Conservation (phyloP, 2,888 invertebrate genomes). For the Hoplodrina blanda region DNA sequence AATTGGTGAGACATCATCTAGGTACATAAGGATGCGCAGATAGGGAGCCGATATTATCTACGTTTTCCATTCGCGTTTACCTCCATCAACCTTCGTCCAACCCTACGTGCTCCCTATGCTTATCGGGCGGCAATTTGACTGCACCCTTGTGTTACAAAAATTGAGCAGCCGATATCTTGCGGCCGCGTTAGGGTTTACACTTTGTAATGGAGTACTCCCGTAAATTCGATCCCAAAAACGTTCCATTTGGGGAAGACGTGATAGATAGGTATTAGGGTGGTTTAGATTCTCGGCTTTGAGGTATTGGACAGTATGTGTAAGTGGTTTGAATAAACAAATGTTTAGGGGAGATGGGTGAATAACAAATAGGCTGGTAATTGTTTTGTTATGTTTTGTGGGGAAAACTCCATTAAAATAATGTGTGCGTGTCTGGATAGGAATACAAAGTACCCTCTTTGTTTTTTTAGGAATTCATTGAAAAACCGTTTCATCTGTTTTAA, state of each 20-base stretch:
- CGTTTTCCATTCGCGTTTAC: constrained; percentile 66
- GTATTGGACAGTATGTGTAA: constrained; percentile 52
- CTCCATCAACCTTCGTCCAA: constrained; percentile 72
- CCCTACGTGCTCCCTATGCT: constrained; percentile 65
- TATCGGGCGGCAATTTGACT: constrained; percentile 71
- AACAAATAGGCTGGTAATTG: constrained; percentile 57
- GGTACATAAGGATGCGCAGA: constrained; percentile 31
- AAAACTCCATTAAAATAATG: constrained; percentile 36
- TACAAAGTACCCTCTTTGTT: background rate
- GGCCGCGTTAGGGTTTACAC: constrained; percentile 61
- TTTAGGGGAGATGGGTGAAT: constrained; percentile 45
- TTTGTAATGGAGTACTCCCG: constrained; percentile 65
- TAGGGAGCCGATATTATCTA: constrained; percentile 54
- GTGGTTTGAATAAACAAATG: constrained; percentile 51
- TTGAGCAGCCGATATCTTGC: constrained; percentile 67
- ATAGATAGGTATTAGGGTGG: constrained; percentile 60
- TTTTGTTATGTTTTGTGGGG: constrained; percentile 43
- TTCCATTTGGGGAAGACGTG: constrained; percentile 61
- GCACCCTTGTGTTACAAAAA: constrained; percentile 71
- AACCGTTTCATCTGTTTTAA: background rate
- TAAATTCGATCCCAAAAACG: constrained; percentile 63
- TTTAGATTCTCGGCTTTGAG: constrained; percentile 52
- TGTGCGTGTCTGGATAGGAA: constrained; percentile 1
- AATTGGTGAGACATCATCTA: constrained; percentile 46
- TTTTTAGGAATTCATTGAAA: background rate